phyloP scores from a whole-genome alignment of 2,797 vertebrate genomes.

The Thamnophis elegans region DNA sequence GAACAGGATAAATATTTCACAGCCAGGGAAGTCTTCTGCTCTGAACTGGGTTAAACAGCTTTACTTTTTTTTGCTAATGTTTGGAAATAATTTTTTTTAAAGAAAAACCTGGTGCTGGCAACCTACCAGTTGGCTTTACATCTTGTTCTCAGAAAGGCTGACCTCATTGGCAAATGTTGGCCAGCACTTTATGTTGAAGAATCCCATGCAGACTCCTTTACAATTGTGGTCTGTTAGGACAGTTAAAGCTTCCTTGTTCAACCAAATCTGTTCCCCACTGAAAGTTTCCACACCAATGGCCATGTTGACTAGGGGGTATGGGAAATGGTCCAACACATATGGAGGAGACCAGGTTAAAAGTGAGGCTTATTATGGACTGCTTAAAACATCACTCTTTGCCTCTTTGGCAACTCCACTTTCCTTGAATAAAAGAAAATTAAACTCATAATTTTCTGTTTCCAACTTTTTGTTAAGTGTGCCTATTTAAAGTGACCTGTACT shows the following conservation, averaged over 20 bases:
- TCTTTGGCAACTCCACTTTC: neutral
- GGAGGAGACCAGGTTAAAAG: neutral
- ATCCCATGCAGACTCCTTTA: neutral
- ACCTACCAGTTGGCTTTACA: neutral
- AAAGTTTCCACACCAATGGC: neutral
- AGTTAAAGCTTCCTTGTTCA: neutral
- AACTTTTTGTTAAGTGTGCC: neutral
- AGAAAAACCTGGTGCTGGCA: neutral
- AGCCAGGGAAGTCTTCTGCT: neutral
- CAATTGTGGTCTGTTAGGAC: neutral
- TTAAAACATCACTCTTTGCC: neutral
- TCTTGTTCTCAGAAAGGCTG: neutral
- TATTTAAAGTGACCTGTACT: no score
- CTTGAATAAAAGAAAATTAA: neutral
- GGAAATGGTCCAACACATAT: neutral
- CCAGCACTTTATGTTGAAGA: neutral
- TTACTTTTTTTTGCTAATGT: neutral
- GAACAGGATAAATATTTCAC: neutral
- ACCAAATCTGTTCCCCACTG: neutral
- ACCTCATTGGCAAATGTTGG: conserved; percentile 2
- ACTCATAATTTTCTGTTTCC: neutral
- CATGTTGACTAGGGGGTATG: neutral
- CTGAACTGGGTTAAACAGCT: conserved; percentile 1
- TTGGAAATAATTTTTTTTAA: neutral
- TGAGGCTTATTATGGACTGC: neutral